phyloP scores from a whole-genome alignment of 1,140 invertebrate species.

The Drosophila busckii region DNA sequence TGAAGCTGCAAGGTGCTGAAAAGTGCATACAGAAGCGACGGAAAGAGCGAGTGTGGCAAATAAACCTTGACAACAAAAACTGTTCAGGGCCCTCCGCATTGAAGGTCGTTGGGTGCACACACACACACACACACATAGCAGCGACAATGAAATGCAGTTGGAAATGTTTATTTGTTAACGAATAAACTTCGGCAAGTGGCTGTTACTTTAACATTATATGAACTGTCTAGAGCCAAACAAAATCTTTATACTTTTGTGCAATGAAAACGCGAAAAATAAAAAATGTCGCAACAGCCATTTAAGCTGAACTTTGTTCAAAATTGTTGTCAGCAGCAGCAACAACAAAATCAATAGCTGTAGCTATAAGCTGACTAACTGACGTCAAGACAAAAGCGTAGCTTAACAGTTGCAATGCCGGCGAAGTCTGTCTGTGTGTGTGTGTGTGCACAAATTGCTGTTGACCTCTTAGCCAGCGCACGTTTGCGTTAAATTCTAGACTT shows the following conservation, averaged over 20 bases:
- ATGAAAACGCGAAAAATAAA: slow-evolving; percentile 54
- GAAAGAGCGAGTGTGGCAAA: slow-evolving; percentile 34
- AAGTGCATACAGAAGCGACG: slow-evolving; percentile 63
- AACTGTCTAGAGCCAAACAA: too few relatives aligned
- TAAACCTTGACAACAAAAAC: slow-evolving; percentile 68
- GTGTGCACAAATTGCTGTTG: slow-evolving; percentile 28
- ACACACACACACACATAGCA: too few relatives aligned
- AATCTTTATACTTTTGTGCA: slow-evolving; percentile 25
- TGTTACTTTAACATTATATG: too few relatives aligned
- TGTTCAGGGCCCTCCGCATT: slow-evolving; percentile 59
- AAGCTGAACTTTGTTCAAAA: slow-evolving; percentile 64
- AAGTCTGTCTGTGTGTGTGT: too few relatives aligned
- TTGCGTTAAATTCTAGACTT: slow-evolving; percentile 9
- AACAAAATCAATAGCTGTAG: background rate
- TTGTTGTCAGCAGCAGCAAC: slow-evolving; percentile 24
- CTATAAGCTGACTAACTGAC: slow-evolving; percentile 9
- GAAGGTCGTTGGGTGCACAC: slow-evolving; percentile 64
- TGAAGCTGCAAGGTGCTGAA: slow-evolving; percentile 39
- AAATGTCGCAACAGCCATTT: slow-evolving; percentile 57
- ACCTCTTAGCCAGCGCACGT: slow-evolving; percentile 46
- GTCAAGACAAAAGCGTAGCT: slow-evolving; percentile 8
- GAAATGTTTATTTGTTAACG: slow-evolving; percentile 39
- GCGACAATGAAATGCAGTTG: slow-evolving; percentile 56
- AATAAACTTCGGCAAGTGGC: too few relatives aligned
- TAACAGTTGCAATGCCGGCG: slow-evolving; percentile 21